Percentiles rank a stretch among this genome's conserved stretches.
These are phyloP conservation scores for Xylocopa sonorina DNA, from an alignment of 1,140 invertebrate species.

Conservation along the genomic window DNA sequence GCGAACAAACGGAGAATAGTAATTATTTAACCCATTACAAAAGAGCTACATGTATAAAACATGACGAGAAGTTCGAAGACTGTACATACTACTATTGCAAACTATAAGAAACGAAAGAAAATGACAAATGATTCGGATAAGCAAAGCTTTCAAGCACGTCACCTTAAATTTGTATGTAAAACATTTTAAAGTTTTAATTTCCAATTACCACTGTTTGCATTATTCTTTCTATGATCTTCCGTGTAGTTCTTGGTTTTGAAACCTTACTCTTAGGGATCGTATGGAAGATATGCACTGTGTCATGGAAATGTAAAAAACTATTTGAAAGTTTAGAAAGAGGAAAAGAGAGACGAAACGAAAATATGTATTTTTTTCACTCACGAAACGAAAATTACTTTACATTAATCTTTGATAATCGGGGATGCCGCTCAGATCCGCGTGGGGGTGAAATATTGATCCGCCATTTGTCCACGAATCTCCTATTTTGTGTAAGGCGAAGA, in stretches of 20 bases:
- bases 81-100: background rate
- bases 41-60: background rate
- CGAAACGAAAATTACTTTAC: constrained; percentile 40
- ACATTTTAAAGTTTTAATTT: constrained; percentile 5
- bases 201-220: constrained; percentile 36
- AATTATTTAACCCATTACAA: background rate
- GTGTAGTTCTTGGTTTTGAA: background rate
- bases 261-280: background rate
- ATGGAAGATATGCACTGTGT: background rate
- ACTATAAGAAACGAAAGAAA: background rate
- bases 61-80: background rate
- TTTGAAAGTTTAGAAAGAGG: background rate
- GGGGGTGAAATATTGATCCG: constrained; percentile 74
- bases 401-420: constrained; percentile 48
- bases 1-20: background rate
- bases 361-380: constrained; percentile 21
- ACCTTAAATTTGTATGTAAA: background rate
- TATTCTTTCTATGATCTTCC: constrained; percentile 16
- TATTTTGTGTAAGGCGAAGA: constrained; percentile 20
- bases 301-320: background rate
- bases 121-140: background rate
- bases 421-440: constrained; percentile 52
- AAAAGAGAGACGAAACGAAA: background rate
- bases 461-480: constrained; percentile 59
- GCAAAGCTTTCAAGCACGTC: constrained; percentile 17